Evolutionary conservation across 2,113 vertebrate species (phyloP), one percentile per base, ranked within the genome.

Genomic region (Brachirus orientalis): DNA sequence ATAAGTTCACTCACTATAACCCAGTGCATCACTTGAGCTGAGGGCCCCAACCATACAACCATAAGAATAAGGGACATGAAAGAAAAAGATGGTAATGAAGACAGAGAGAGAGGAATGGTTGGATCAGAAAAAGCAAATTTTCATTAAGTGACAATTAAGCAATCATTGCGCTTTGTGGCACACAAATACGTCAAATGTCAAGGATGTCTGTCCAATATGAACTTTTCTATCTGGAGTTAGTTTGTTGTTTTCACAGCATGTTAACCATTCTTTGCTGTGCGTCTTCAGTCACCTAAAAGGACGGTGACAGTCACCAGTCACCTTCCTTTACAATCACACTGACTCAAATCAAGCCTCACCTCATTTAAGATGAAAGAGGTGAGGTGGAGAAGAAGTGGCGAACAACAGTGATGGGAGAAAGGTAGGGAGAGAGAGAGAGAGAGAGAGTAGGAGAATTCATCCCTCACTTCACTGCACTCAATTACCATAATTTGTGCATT

Each of bases 401-500:
- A 53, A 50, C 28, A 28, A 3, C 14, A 16, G 48, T 59, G 72
- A 28, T 40, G 53, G 38, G 44, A 19, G 12, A 63, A 13, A 46
- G 33, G 38, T 1, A 73, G 43, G 64, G 46, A 52, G 47, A 65
- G 44, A 68, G 17, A 33, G 12, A 53, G 20, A 62, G 19, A 18
- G 8, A 51, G 75, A 68, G 72, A 63, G 44, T 69, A 19, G 55
- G 51, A 51, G 63, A 64, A 77, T 77, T 73, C 76, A 60, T 72
- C 47, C 77, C 14, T 77, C 76, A 62, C 87, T 77, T 77, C 70
- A 35, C 80, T 75, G 67, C 79, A 56, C 69, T 72, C 74, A 48
- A 84, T 91, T 89, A 89, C 67, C 85, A 89, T 90, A 86, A 90
- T 86, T 85, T 79, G 84, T 75, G 62, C 56, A 14, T 78, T 85